These are phyloP conservation scores for Brachionus sp. DNA, from an alignment of 1,140 invertebrate genomes.

Conservation along the genomic window DNA sequence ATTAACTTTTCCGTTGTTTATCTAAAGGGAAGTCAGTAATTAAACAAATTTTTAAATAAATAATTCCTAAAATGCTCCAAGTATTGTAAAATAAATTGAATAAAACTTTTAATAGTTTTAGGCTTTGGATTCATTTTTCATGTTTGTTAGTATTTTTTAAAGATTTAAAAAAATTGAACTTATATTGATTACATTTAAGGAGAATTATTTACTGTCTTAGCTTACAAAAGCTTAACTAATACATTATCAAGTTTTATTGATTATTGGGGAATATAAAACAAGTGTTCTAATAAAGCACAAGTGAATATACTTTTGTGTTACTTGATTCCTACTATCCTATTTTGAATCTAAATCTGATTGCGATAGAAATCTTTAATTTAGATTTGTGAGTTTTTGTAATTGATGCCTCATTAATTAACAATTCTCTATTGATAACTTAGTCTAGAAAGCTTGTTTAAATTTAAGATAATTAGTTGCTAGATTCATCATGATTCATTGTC, in stretches of 20 bases:
- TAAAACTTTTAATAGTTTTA: background rate
- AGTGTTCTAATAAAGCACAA: background rate
- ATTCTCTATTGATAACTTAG: background rate
- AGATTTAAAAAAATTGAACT: too few species aligned
- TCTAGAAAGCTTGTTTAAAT: background rate
- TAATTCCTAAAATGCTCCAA: background rate
- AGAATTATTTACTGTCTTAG: too few species aligned
- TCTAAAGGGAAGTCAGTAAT: background rate
- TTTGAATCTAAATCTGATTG: constrained; percentile 9
- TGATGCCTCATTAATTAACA: background rate
- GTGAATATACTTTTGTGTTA: background rate
- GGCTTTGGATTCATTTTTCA: background rate
- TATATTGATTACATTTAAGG: too few species aligned
- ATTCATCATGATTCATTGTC: background rate
- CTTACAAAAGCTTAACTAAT: too few species aligned
- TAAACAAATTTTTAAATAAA: background rate
- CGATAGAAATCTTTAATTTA: background rate
- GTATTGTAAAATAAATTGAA: background rate
- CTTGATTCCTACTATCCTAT: background rate
- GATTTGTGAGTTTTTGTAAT: background rate
- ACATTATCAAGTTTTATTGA: too few species aligned
- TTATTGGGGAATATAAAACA: background rate
- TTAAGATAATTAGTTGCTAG: background rate
- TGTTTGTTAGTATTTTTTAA: too few species aligned
- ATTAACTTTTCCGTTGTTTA: background rate